Base-by-base conservation (phyloP, 1,140 invertebrate species). In the Amphibalanus amphitrite region DNA sequence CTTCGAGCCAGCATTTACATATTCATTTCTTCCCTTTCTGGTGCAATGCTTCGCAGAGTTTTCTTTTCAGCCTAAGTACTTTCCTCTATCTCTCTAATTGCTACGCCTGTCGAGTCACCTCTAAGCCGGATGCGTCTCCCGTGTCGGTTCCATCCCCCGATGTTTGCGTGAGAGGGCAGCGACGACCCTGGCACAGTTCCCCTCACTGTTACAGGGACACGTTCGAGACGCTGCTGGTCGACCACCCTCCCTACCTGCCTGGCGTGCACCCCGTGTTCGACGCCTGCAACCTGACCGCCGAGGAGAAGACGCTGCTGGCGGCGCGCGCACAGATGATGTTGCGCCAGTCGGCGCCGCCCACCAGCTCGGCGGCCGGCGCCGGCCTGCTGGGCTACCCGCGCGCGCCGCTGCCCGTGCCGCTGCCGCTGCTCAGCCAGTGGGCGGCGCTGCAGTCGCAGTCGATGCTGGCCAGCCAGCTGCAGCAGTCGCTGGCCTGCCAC, bases 221-320 rank as follows among this genome's bases (percentile, higher is more conserved):
- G 65, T 67, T 67, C 65, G 65, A 67, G 65, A 67, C n/a, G 26
- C 28, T 67, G 65, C 65, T 67, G 65, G 65, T 26, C n/a, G 65
- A 67, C 28, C 26, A 26, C 28, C 65, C 65, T 8, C n/a, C 65
- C 6, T 67, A 67, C 65, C 3, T 67, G 65, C 65, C 65, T 17
- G 65, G 26, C 65, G 28, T 28, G 28, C 26, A 26, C 28, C 65
- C 65, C 65, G 8, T 67, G 23, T 28, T 67, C 26, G 65, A 67
- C 65, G 26, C 65, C n/a, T 67, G 10, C 28, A 28, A 28, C 65
- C 65, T 67, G 17, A 67, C 26, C 28, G 26, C 28, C 28, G 65
- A 67, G 65, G 65, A 67, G 28, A 26, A 28, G n/a, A 28, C 65
- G 28, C 65, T 67, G 65, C n/a, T 67, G 65, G 65, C 65, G n/a